These are phyloP conservation scores for Periophthalmus magnuspinnatus DNA, from an alignment of 2,797 vertebrate genomes.

Conservation along the genomic window DNA sequence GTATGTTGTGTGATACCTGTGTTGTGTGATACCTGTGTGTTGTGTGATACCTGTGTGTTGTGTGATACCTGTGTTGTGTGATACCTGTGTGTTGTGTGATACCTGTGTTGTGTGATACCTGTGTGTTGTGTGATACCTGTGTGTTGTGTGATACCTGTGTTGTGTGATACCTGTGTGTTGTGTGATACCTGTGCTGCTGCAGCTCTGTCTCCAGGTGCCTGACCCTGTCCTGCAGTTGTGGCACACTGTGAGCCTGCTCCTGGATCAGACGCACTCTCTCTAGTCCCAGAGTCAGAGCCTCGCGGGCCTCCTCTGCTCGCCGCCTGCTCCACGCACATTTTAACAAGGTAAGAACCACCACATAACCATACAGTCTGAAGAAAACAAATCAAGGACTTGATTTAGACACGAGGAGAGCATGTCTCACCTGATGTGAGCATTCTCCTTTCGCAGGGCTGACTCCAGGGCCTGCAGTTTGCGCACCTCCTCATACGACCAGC, in stretches of 20 bases:
- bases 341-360: neutral
- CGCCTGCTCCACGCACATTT: slow-evolving; percentile 53
- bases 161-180: neutral
- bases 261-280: slow-evolving; percentile 75
- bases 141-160: neutral
- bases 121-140: neutral
- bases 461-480: slow-evolving; percentile 58
- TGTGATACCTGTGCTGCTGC: slow-evolving; percentile 62
- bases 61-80: too few species aligned
- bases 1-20: too few species aligned
- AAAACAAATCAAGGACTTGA: neutral
- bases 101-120: neutral
- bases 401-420: neutral
- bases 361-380: neutral
- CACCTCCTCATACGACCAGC: slow-evolving; percentile 67
- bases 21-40: neutral
- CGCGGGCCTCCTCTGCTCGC: slow-evolving; percentile 74
- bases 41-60: too few species aligned
- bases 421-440: slow-evolving; percentile 67
- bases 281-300: slow-evolving; percentile 71
- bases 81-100: slow-evolving; percentile 56
- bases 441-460: slow-evolving; percentile 67
- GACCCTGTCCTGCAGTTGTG: slow-evolving; percentile 65
- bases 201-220: slow-evolving; percentile 69
- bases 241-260: slow-evolving; percentile 70